These are phyloP conservation scores for Nephotettix cincticeps DNA, from an alignment of 1,140 invertebrate species.

Conservation along the genomic window DNA sequence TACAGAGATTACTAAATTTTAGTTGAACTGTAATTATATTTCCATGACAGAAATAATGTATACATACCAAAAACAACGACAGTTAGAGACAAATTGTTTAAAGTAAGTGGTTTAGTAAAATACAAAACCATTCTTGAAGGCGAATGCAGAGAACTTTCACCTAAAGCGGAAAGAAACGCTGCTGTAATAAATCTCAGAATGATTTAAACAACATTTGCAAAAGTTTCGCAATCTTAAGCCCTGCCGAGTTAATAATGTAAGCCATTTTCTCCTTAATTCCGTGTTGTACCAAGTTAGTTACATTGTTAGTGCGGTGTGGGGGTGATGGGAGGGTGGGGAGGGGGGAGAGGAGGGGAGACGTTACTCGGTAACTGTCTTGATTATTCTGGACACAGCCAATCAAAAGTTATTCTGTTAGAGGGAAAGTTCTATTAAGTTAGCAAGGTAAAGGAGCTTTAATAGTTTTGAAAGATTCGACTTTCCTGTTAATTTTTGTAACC, in stretches of 20 bases:
- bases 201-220: background rate
- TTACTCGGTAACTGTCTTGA: background rate
- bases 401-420: background rate
- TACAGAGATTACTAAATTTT: no score
- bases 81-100: no score
- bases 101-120: no score
- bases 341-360: slow-evolving; percentile 3
- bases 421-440: background rate
- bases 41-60: no score
- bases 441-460: no score
- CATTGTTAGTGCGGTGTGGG: slow-evolving; percentile 11
- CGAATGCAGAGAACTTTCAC: no score
- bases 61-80: no score
- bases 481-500: no score
- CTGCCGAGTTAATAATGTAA: slow-evolving; percentile 28
- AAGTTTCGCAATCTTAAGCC: background rate
- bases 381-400: background rate
- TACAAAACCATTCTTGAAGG: no score
- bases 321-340: slow-evolving; percentile 9
- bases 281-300: slow-evolving; percentile 10
- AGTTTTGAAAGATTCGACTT: no score
- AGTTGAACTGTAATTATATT: no score
- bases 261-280: slow-evolving; percentile 23
- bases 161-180: background rate
- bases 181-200: slow-evolving; percentile 7